phyloP scores from a whole-genome alignment of 2,888 invertebrate species.

The Formica aserva region DNA sequence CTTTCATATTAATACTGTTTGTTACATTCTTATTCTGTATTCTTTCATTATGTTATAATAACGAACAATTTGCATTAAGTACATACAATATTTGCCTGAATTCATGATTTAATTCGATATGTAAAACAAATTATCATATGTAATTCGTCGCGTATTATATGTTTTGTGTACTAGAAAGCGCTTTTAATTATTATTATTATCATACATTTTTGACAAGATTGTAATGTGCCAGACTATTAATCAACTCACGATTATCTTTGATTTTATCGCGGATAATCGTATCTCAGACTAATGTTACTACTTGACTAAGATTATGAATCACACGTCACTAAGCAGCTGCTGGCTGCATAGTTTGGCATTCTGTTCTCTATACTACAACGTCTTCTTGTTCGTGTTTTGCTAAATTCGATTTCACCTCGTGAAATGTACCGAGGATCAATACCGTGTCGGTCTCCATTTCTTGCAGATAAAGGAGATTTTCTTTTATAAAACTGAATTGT shows the following conservation, averaged over 20 bases:
- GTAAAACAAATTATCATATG: not conserved
- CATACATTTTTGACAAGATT: not conserved
- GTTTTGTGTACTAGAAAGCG: not conserved
- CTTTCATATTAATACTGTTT: not conserved
- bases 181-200: not conserved
- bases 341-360: slow-evolving; percentile 59
- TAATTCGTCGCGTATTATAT: not conserved
- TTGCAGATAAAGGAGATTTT: slow-evolving; percentile 35
- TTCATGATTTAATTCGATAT: not conserved
- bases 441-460: slow-evolving; percentile 31
- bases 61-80: not conserved
- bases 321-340: slow-evolving; percentile 66
- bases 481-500: slow-evolving; percentile 12
- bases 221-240: not conserved
- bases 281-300: slow-evolving; percentile 41
- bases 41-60: not conserved
- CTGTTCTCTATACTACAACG: slow-evolving; percentile 8
- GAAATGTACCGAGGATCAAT: slow-evolving; percentile 45
- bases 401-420: slow-evolving; percentile 44
- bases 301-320: slow-evolving; percentile 68
- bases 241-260: not conserved
- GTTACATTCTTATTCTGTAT: not conserved
- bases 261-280: slow-evolving; percentile 21
- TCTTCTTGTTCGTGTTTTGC: slow-evolving; percentile 45
- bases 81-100: not conserved